Evolutionary conservation across 2,797 vertebrate genomes (phyloP).

Genomic region (Coranthus polyacanthus): DNA sequence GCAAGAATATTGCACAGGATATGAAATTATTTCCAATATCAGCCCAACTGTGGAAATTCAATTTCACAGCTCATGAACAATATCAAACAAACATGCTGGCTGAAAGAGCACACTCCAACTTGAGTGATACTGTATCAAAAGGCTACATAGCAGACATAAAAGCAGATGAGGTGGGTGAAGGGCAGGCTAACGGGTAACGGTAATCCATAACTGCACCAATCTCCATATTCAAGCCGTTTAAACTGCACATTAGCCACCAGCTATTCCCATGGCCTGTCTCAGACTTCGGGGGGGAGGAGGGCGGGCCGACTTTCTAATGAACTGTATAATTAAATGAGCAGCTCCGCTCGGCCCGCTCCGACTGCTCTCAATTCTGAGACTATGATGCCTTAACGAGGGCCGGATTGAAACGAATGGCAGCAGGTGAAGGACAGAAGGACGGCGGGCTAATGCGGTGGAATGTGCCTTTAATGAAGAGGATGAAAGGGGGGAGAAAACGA

Average conservation of each 20-base stretch:
- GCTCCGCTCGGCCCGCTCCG: slow-evolving; percentile 49
- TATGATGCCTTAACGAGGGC: slow-evolving; percentile 58
- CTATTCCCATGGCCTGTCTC: slow-evolving; percentile 52
- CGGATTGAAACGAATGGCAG: slow-evolving; percentile 74
- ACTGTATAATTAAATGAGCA: slow-evolving; percentile 80
- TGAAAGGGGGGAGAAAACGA: slow-evolving; percentile 6
- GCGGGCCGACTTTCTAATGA: slow-evolving; percentile 67
- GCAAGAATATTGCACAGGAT: slow-evolving; percentile 71
- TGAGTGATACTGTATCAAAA: slow-evolving; percentile 67
- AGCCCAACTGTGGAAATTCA: slow-evolving; percentile 79
- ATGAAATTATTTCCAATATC: slow-evolving; percentile 80
- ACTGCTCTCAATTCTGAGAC: slow-evolving; percentile 36
- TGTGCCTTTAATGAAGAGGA: slow-evolving; percentile 80
- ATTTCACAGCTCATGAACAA: slow-evolving; percentile 82
- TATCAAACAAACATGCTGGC: slow-evolving; percentile 77
- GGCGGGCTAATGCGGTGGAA: slow-evolving; percentile 52
- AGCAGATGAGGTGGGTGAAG: slow-evolving; percentile 72
- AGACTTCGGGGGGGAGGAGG: slow-evolving; percentile 8
- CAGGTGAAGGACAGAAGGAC: slow-evolving; percentile 76
- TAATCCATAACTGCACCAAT: slow-evolving; percentile 70
- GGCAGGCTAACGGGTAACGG: slow-evolving; percentile 67
- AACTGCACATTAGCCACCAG: slow-evolving; percentile 72
- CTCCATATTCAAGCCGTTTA: slow-evolving; percentile 75
- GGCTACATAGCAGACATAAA: slow-evolving; percentile 61
- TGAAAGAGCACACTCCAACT: slow-evolving; percentile 62